phyloP scores from a whole-genome alignment of 2,113 vertebrate genomes.

The Leptosomus discolor region DNA sequence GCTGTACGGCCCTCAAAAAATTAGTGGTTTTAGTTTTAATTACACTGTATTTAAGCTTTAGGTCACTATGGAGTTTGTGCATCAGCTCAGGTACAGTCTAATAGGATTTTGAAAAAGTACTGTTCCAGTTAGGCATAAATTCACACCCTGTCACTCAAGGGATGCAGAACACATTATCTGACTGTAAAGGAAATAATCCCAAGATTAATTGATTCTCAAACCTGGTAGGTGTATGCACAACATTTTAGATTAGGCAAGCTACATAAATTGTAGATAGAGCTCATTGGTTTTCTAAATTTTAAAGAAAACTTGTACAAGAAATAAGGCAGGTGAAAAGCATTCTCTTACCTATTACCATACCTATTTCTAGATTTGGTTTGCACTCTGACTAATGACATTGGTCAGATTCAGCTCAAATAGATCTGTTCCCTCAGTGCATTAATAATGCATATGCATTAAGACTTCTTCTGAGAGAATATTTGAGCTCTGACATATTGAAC shows the following conservation, averaged over 20 bases:
- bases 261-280: neutral
- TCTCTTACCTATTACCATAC: neutral
- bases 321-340: neutral
- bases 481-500: constrained; percentile 72
- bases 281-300: neutral
- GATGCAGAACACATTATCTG: neutral
- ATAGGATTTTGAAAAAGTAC: neutral
- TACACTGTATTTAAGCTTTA: neutral
- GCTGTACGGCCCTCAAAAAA: neutral
- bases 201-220: neutral
- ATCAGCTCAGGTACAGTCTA: neutral
- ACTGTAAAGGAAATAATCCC: neutral
- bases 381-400: constrained; percentile 39
- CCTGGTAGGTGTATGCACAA: neutral
- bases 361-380: neutral
- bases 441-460: constrained; percentile 71
- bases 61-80: neutral
- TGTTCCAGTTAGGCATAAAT: neutral
- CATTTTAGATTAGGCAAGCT: neutral
- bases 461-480: constrained; percentile 64
- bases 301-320: neutral
- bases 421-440: constrained; percentile 56
- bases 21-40: neutral
- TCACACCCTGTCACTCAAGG: neutral
- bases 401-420: constrained; percentile 52